Evolutionary conservation across 2,113 vertebrate genomes (phyloP), one percentile per base, ranked within the genome.

Genomic region (Mobula birostris): DNA sequence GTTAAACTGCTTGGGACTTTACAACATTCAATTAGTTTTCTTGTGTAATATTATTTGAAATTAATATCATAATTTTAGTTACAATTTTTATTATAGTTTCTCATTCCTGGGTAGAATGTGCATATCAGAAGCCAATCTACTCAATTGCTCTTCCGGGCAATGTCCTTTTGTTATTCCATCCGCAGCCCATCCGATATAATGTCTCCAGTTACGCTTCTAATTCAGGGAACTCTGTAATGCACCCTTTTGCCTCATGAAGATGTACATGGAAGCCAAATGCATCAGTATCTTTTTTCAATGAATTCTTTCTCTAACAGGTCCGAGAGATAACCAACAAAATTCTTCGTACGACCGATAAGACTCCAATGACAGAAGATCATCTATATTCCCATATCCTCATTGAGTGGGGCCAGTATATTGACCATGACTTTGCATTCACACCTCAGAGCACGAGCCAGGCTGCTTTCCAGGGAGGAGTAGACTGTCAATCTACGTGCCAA

Each of bases 361-460:
- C 90, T 17, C n/a, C 66, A 32, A 94, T 97, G 80, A 96, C 96
- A 0, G 96, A 96, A 32, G 98, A 99, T 40, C 95, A 96, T 0
- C 36, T 94, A 19, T 98, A 98, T 94, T 97, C 98, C 5, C 98
- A 98, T n/a, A 96, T 99, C 95, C 96, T 99, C 94, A 97, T 96
- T 94, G 97, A 97, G 2, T 99, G 98, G 98, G 99, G 99, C 21
- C 99, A 99, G 95, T 99, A 99, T 94, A 97, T 98, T 12, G 97
- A 95, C 95, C 99, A 99, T 12, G 99, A 99, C 95, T 96, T 99
- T 0, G 96, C 97, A 14, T 98, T 98, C 94, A 99, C 98, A 7
- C 98, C 98, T 0, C 98, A 99, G 95, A 98, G 97, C 95, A 95
- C 95, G 82, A 96, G 96, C 72, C 95, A 61, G 40, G 92, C 94